These are phyloP conservation scores for Corythaeola cristata DNA, from an alignment of 2,113 vertebrate genomes.

Conservation along the genomic window DNA sequence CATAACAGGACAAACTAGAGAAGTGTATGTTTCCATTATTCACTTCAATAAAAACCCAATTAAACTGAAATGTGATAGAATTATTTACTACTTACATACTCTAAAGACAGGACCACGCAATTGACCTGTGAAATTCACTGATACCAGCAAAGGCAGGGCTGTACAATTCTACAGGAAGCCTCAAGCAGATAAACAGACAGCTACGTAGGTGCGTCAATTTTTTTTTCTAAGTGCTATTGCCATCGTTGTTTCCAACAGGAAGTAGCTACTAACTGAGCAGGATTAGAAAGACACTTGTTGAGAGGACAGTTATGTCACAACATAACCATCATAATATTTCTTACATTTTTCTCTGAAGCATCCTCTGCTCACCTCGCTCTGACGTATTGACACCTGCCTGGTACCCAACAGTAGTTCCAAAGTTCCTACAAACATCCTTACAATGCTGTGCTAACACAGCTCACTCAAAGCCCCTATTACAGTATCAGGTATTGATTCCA, in stretches of 20 bases:
- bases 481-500: neutral
- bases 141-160: neutral
- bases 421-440: neutral
- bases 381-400: neutral
- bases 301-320: neutral
- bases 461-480: neutral
- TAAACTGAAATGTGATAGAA: neutral
- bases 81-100: neutral
- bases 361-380: neutral
- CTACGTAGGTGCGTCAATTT: neutral
- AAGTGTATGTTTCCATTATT: neutral
- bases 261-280: neutral
- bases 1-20: neutral
- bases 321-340: neutral
- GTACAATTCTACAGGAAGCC: neutral
- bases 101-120: neutral
- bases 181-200: neutral
- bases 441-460: neutral
- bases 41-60: neutral
- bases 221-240: neutral
- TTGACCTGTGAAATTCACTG: neutral
- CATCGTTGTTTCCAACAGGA: neutral
- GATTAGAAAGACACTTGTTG: neutral
- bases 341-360: neutral
- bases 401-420: neutral